Percentiles rank a stretch among this genome's conserved stretches.
Conservation (phyloP, 2,113 vertebrate genomes). For the Hippolais icterina region DNA sequence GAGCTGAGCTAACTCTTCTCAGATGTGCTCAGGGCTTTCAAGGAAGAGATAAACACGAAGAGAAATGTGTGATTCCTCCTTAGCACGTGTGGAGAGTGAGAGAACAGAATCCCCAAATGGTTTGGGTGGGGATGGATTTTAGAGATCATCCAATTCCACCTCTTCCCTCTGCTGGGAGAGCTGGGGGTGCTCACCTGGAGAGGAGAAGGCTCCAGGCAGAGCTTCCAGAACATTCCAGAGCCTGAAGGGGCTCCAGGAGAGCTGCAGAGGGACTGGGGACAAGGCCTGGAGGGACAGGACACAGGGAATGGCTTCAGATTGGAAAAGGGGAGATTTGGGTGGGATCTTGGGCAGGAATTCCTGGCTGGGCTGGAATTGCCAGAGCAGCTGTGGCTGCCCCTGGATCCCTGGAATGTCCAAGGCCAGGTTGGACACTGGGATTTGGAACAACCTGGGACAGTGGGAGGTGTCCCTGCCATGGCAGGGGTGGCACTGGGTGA, state of each 20-base stretch:
- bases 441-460: accelerated
- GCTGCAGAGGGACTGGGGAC: neutral
- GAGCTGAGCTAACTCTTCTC: neutral
- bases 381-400: neutral
- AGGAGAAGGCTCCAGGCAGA: neutral
- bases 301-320: neutral
- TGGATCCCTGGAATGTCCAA: neutral
- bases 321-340: neutral
- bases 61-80: neutral
- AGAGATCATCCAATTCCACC: neutral
- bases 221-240: neutral
- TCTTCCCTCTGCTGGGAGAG: neutral
- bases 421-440: neutral
- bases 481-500: neutral
- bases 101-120: neutral
- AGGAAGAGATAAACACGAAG: neutral
- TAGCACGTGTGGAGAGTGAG: accelerated
- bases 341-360: neutral
- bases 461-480: neutral
- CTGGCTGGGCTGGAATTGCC: neutral
- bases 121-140: neutral
- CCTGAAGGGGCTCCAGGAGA: neutral
- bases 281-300: neutral
- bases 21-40: neutral
- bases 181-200: accelerated